Percentiles rank a stretch among this genome's conserved stretches.
These are phyloP conservation scores for Drosophila pseudoananassae DNA, from an alignment of 1,140 invertebrate species.

Conservation along the genomic window DNA sequence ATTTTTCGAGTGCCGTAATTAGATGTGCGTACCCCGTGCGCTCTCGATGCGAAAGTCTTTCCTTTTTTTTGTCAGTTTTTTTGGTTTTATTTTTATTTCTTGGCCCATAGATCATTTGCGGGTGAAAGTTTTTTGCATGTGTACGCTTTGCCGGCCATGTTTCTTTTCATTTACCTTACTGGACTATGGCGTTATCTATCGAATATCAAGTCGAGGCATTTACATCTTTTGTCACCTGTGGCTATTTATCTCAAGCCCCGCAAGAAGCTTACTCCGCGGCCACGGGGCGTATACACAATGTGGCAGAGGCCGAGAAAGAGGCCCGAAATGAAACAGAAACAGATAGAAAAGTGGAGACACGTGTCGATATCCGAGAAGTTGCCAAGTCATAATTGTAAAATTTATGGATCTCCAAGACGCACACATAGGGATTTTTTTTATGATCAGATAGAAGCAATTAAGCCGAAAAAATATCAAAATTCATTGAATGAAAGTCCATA, in stretches of 20 bases:
- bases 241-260: conserved; percentile 51
- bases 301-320: conserved; percentile 43
- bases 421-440: not conserved
- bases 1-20: conserved; percentile 67
- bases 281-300: conserved; percentile 59
- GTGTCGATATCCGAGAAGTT: conserved; percentile 59
- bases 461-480: conserved; percentile 49
- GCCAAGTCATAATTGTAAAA: conserved; percentile 74
- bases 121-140: conserved; percentile 69
- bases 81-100: conserved; percentile 46
- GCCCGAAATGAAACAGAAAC: conserved; percentile 3
- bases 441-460: conserved; percentile 25
- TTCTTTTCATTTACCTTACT: conserved; percentile 60
- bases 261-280: not conserved
- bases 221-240: conserved; percentile 77
- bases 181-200: conserved; percentile 69
- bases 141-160: conserved; percentile 33
- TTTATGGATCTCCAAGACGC: conserved; percentile 55
- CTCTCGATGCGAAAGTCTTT: conserved; percentile 69
- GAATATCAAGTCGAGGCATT: conserved; percentile 78
- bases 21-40: conserved; percentile 63
- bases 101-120: conserved; percentile 69
- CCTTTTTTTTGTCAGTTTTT: conserved; percentile 26
- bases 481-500: conserved; percentile 68
- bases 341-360: conserved; percentile 53